phyloP scores from a whole-genome alignment of 2,888 invertebrate genomes.

The Schizotus pectinicornis region DNA sequence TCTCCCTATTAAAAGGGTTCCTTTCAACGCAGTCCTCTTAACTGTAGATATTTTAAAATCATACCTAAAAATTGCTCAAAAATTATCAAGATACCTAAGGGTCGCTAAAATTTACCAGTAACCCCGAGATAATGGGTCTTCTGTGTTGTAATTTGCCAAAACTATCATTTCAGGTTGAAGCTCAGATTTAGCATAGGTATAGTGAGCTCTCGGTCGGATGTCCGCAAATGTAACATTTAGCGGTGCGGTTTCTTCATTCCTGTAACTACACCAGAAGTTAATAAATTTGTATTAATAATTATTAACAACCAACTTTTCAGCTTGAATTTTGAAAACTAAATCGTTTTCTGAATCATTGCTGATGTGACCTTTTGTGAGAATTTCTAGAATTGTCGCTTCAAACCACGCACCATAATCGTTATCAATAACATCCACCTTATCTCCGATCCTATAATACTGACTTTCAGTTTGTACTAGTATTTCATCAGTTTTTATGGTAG shows the following conservation, averaged over 20 bases:
- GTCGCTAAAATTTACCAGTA: conserved; percentile 64
- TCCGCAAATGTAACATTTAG: conserved; percentile 58
- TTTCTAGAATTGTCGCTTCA: conserved; percentile 69
- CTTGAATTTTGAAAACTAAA: conserved; percentile 59
- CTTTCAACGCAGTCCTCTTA: conserved; percentile 62
- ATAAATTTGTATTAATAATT: conserved; percentile 28
- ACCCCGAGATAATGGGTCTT: conserved; percentile 70
- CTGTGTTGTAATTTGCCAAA: conserved; percentile 78
- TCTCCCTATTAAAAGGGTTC: conserved; percentile 66
- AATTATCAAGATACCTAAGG: conserved; percentile 10
- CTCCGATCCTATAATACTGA: conserved; percentile 64
- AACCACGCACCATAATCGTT: conserved; percentile 73
- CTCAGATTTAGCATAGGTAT: conserved; percentile 61
- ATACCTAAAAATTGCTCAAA: conserved; percentile 33
- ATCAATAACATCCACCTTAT: conserved; percentile 71
- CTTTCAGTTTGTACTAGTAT: conserved; percentile 35
- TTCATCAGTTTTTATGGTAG: conserved; percentile 30
- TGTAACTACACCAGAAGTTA: conserved; percentile 9
- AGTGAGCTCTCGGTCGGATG: conserved; percentile 73
- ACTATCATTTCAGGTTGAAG: conserved; percentile 67
- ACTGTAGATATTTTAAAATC: conserved; percentile 42
- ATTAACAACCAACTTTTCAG: conserved; percentile 55
- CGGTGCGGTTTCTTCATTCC: conserved; percentile 39
- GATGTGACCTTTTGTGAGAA: conserved; percentile 52
- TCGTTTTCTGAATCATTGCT: conserved; percentile 46